Percentiles rank a stretch among this genome's conserved stretches.
phyloP scores from a whole-genome alignment of 2,888 invertebrate species.

The Cryptocheilus praepositus region DNA sequence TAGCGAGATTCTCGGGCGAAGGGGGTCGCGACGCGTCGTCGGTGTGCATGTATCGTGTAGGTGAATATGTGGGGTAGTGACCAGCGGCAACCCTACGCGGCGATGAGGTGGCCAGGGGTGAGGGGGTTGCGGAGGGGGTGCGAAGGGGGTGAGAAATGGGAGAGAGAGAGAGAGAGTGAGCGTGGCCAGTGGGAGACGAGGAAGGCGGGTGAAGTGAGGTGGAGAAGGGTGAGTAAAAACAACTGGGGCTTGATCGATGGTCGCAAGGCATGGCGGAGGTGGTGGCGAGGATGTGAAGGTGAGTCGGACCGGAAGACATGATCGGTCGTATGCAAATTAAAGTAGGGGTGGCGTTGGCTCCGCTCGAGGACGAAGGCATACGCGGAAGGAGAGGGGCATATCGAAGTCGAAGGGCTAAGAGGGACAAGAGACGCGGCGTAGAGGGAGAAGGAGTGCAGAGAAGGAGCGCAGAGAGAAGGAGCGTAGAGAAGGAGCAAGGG shows the following conservation, averaged over 20 bases:
- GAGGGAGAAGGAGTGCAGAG: too few species aligned
- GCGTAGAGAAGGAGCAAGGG: conserved; percentile 10
- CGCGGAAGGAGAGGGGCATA: conserved; percentile 12
- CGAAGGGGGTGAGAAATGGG: conserved; percentile 14
- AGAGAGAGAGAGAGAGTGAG: conserved; percentile 6
- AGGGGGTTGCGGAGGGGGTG: too few species aligned
- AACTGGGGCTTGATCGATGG: conserved; percentile 58
- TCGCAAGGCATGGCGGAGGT: conserved; percentile 44
- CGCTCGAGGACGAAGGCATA: conserved; percentile 32
- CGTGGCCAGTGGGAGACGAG: conserved; percentile 4
- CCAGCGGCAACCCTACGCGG: conserved; percentile 42
- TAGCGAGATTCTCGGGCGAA: conserved; percentile 48
- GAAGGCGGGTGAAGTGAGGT: conserved; percentile 26
- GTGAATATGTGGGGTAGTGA: conserved; percentile 44
- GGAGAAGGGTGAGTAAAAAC: conserved; percentile 52
- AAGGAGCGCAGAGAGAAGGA: conserved; percentile 20
- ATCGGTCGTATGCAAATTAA: conserved; percentile 60
- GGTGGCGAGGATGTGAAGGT: conserved; percentile 48
- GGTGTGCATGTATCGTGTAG: conserved; percentile 30
- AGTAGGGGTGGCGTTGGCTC: conserved; percentile 44
- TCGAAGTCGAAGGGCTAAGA: conserved; percentile 7
- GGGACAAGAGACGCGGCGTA: conserved; percentile 16
- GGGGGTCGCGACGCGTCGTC: conserved; percentile 27
- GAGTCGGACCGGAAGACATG: conserved; percentile 61
- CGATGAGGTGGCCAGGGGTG: conserved; percentile 17